Evolutionary conservation across 2,113 vertebrate genomes (phyloP), one percentile per base, ranked within the genome.

Genomic region (Pavo muticus): DNA sequence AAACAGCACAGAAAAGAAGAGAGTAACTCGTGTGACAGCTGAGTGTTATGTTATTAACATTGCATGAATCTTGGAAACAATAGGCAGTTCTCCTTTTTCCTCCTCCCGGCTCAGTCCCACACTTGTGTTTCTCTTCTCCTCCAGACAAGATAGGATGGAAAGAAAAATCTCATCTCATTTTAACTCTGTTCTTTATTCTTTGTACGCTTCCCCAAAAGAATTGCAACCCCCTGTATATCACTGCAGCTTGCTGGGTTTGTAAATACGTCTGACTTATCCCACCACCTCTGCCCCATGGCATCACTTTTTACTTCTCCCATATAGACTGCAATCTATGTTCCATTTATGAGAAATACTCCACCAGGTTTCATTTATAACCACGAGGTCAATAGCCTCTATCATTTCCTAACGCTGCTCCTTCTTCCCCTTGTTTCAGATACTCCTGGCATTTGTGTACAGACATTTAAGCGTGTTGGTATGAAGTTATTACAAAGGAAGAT

Each of bases 401-500:
- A 32, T 27, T 82, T 76, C 16, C 87, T 16, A 68, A 11, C 35
- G 1, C 39, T 15, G 23, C 45, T 65, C 15, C 1, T 65, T 65
- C 39, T 14, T 83, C 60, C 80, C 63, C n/a, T 79, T 44, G 37
- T 23, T 77, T 91, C 90, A 77, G 42, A 9, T 20, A 13, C 42
- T 70, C 60, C 76, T 63, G 88, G 79, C 21, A 83, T 86, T 88
- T 83, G 54, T 68, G 72, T 25, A 48, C 72, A 77, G 82, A 25
- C 35, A 16, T 85, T 95, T 70, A 3, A 71, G 75, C 10, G 54
- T 42, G 8, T n/a, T 35, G 54, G 29, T 42, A 79, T 80, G 21
- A 77, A 95, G 88, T 88, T 88, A 70, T 85, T 80, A 80, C 85
- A 74, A 74, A 86, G 60, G 56, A 93, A 91, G 95, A 91, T 64